These are phyloP conservation scores for Stenodema calcarata DNA, from an alignment of 2,888 invertebrate genomes.

Conservation along the genomic window DNA sequence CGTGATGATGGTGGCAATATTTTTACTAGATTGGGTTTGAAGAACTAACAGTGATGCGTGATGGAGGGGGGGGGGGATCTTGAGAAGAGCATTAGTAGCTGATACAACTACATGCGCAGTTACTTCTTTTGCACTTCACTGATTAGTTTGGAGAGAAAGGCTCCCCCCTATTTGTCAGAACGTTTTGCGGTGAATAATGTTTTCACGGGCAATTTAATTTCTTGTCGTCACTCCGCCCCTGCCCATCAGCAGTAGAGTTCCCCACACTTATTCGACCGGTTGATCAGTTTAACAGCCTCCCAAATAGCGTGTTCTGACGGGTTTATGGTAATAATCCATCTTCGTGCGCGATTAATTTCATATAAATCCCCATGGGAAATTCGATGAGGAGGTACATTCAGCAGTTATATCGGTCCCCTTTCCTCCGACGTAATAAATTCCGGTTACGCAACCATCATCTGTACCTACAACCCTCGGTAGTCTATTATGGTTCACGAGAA, in stretches of 20 bases:
- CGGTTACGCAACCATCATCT: background rate
- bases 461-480: background rate
- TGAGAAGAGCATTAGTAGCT: background rate
- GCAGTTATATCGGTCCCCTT: background rate
- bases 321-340: slow-evolving; percentile 4
- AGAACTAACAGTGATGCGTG: too few relatives aligned
- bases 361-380: background rate
- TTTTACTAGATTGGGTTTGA: too few relatives aligned
- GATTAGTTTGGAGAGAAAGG: background rate
- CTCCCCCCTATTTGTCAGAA: background rate
- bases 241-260: background rate
- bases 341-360: background rate
- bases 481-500: background rate
- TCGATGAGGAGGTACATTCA: background rate
- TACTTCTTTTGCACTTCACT: background rate
- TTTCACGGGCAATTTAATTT: slow-evolving; percentile 19
- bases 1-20: too few relatives aligned
- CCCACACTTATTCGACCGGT: background rate
- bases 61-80: too few relatives aligned
- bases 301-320: background rate
- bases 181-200: slow-evolving; percentile 6
- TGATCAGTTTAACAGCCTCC: slow-evolving; percentile 5
- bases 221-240: background rate
- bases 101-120: background rate
- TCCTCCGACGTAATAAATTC: background rate